Base-by-base conservation (phyloP, 2,113 vertebrate species). In the Taurulus bubalis region DNA sequence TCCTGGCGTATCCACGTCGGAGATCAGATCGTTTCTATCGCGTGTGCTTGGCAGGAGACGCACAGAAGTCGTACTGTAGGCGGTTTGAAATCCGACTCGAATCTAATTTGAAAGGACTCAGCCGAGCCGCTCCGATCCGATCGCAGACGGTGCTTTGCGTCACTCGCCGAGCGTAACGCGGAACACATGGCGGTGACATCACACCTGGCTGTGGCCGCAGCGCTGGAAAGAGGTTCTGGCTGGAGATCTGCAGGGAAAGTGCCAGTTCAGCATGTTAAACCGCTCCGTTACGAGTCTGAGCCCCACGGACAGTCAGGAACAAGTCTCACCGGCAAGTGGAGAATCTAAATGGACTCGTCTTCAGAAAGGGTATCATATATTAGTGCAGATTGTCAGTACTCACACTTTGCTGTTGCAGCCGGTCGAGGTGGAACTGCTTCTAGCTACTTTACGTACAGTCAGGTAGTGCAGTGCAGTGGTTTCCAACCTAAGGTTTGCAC, bases 141-240 rank as follows among this genome's bases (percentile, higher is more conserved):
- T 90, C 67, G 70, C n/a, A 32, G 36, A 59, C 66, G 9, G 69
- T 74, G 56, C 60, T 65, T 75, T 73, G 66, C 71, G 22, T 82
- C 82, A 82, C 26, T 58, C 18, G 6, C 26, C 7, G 26, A 49
- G 6, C 51, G 0, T 90, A 93, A 93, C 79, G 0, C 82, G 36
- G 6, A 90, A 83, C 90, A 90, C 38, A 89, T 91, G 88, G 74
- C 0, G 67, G 65, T 90, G 84, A 85, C 71, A 66, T 90, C 78
- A 87, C 74, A 79, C 58, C 75, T 84, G 77, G 72, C 78, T 32
- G 62, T 15, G 20, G 70, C 32, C 26, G n/a, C 47, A 24, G 34
- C 11, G 5, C 51, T 28, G 49, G 30, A n/a, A 47, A 8, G 2
- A 32, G 14, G 30, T 8, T 3, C 34, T 4, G 1, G 20, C 38